Conservation (phyloP, 2,888 invertebrate genomes). For the Cyclophora albipunctata region DNA sequence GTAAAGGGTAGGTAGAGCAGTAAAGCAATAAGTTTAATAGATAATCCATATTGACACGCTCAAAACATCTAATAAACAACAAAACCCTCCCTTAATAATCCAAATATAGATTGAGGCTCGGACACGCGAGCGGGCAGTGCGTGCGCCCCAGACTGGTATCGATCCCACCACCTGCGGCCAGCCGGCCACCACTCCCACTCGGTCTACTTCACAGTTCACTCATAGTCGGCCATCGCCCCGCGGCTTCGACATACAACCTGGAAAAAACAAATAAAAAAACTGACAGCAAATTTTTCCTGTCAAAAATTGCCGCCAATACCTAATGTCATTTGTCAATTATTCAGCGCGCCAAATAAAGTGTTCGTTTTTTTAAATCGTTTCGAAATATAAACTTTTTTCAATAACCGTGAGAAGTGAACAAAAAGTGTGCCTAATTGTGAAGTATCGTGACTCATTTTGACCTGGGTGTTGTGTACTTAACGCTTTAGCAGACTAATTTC, state of each 20-base stretch:
- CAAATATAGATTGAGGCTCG: conserved; percentile 48
- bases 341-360: conserved; percentile 20
- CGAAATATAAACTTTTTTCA: conserved; percentile 23
- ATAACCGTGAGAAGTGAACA: conserved; percentile 25
- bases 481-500: conserved; percentile 29
- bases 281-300: conserved; percentile 22
- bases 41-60: no score
- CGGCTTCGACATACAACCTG: conserved; percentile 43
- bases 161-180: conserved; percentile 64
- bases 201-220: conserved; percentile 41
- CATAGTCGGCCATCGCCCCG: conserved; percentile 65
- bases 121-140: conserved; percentile 63
- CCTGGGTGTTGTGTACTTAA: conserved; percentile 39
- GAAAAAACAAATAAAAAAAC: conserved; percentile 28
- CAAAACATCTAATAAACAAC: conserved; percentile 9
- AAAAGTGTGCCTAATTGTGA: conserved; percentile 38
- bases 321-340: conserved; percentile 17
- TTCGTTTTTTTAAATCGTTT: conserved; percentile 13
- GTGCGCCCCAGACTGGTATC: conserved; percentile 68
- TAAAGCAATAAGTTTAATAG: no score
- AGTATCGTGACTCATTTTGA: conserved; percentile 47
- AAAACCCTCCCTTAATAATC: conserved; percentile 38
- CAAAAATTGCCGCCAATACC: conserved; percentile 21
- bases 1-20: no score
- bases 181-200: conserved; percentile 61